Conservation (phyloP, 1,140 invertebrate genomes). For the Pseudobourletiella spinata region DNA sequence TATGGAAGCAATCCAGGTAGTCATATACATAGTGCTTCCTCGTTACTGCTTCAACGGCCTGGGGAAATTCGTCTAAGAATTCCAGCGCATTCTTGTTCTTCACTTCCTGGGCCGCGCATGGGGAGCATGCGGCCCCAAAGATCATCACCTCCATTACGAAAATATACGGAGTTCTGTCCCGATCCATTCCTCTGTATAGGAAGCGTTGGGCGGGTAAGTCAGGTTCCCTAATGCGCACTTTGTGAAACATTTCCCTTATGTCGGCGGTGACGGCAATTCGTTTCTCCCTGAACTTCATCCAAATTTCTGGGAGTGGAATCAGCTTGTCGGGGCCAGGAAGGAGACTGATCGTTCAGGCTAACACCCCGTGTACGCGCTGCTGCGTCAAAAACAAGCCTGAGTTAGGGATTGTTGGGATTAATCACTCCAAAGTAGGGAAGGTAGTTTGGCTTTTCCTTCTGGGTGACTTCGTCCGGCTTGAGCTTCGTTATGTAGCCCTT, state of each 20-base stretch:
- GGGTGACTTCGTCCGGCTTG: not conserved
- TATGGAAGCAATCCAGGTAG: conserved; percentile 13
- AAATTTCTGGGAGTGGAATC: not conserved
- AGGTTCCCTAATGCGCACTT: not conserved
- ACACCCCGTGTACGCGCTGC: not conserved
- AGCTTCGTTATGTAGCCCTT: conserved; percentile 12
- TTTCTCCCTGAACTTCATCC: conserved; percentile 6
- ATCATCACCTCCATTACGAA: conserved; percentile 10
- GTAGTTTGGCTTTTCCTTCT: not conserved
- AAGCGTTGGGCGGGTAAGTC: conserved; percentile 3
- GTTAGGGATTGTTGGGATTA: conserved; percentile 14
- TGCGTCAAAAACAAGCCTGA: conserved; percentile 7
- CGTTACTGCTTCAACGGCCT: conserved; percentile 4
- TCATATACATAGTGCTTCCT: conserved; percentile 24
- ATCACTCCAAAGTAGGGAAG: conserved; percentile 9
- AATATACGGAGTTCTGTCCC: not conserved
- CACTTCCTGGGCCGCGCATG: not conserved
- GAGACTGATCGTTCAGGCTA: conserved; percentile 12
- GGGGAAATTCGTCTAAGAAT: conserved; percentile 4
- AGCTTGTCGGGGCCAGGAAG: conserved; percentile 1
- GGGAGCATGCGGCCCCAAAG: conserved; percentile 25
- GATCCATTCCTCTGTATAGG: conserved; percentile 18
- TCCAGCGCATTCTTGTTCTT: conserved; percentile 10
- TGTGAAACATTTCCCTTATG: not conserved
- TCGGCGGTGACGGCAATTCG: conserved; percentile 4